Evolutionary conservation across 2,888 invertebrate genomes (phyloP), one percentile per base, ranked within the genome.

Genomic region (Alloscopus bannaensis): DNA sequence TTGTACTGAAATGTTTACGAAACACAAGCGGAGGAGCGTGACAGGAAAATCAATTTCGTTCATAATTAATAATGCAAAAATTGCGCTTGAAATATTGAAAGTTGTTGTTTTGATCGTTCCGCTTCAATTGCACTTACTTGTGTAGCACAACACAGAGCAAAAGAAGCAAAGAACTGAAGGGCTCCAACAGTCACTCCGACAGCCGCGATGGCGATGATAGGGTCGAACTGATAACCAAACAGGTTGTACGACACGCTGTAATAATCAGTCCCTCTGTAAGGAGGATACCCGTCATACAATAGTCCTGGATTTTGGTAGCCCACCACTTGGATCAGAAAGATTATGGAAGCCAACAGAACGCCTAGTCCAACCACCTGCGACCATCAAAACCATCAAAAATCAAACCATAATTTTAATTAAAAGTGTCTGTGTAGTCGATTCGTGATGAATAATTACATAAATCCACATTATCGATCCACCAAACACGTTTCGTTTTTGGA

Each of bases 221-320:
- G 81, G 52, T 83, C 80, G 31, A 83, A 77, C 47, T 83, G 82
- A 29, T 82, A 83, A 0, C 83, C 83, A 29, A 83, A 79, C 0
- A 83, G 52, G 29, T 80, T 81, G 79, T 83, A 83, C 0, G 80
- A 80, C 11, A 76, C 79, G 47, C 72, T 79, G 47, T 76, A 64
- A 28, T 82, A 82, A 47, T 82, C 81, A 2, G 70, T 69, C 13
- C 81, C 79, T 13, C 64, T 52, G 29, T 76, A 80, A n/a, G 57
- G 72, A 18, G 62, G 59, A 42, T 75, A 79, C 31, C 73, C 69
- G 16, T 76, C 73, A 42, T 82, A 82, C 28, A 79, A 60, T 2
- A 79, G 62, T 26, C 81, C 81, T 0, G 79, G 81, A 52, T 79
- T 80, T 45, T 82, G 81, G 31, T 82, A 82, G n/a, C 76, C 68